phyloP scores from a whole-genome alignment of 1,140 invertebrate species.

The Elysia chlorotica region DNA sequence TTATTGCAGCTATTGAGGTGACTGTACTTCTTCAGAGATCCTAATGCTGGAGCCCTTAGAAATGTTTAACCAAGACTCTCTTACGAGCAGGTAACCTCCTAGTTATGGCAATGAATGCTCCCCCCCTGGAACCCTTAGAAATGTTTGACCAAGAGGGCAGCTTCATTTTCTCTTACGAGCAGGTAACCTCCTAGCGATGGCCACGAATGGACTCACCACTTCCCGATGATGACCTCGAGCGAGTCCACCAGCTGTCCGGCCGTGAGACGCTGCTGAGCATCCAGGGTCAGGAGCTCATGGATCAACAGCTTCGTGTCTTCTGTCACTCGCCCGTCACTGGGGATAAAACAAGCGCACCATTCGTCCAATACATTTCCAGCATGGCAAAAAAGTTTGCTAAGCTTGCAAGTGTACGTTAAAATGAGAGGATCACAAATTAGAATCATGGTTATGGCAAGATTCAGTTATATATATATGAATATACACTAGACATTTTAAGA shows the following conservation, averaged over 20 bases:
- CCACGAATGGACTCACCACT: conserved; percentile 51
- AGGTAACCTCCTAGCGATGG: background rate
- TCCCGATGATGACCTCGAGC: conserved; percentile 64
- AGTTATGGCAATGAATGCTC: background rate
- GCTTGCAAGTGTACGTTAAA: too few species aligned
- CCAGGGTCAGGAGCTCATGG: conserved; percentile 66
- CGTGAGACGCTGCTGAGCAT: conserved; percentile 68
- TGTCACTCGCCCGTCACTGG: conserved; percentile 68
- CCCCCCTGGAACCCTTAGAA: background rate
- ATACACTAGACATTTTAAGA: too few species aligned
- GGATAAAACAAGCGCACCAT: conserved; percentile 22
- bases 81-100: background rate
- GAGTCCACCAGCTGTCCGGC: conserved; percentile 68
- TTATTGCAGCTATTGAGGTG: too few species aligned
- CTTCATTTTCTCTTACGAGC: background rate
- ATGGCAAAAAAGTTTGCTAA: too few species aligned
- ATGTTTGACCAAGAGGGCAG: background rate
- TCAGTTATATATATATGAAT: too few species aligned
- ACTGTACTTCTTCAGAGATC: too few species aligned
- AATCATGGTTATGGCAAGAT: too few species aligned
- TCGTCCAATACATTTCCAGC: too few species aligned
- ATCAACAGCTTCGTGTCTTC: conserved; percentile 68
- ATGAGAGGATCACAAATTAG: too few species aligned
- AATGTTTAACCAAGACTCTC: background rate
- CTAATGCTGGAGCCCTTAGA: background rate